Base-by-base conservation (phyloP, 2,888 invertebrate species). In the Colletes collaris region DNA sequence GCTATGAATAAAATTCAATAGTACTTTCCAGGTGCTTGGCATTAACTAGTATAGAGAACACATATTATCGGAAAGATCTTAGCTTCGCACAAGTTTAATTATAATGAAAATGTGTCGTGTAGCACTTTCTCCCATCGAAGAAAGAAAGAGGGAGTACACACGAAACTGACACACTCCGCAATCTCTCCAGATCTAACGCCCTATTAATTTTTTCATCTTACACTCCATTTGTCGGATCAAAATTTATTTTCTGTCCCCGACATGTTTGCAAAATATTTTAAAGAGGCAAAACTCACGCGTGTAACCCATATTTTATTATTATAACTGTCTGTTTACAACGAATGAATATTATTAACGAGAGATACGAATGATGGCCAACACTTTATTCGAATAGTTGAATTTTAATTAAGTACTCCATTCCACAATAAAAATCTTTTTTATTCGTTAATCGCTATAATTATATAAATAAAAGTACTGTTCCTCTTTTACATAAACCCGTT, bases 61-160 rank as follows among this genome's bases (percentile, higher is more conserved):
- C 46, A 40, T 52, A 55, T 81, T 71, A 67, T 63, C 60, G 50
- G 7, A 46, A 64, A 70, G 50, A 70, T 73, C 82, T 72, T 82
- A 40, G 78, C 56, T 64, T 68, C 66, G 35, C 40, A 62, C 67
- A 67, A 68, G 56, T 70, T 74, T 84, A 78, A 85, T 84, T 84
- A 65, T 66, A 76, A 72, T 63, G 81, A 79, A 86, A 85, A 85
- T 77, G 77, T 79, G 82, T 86, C 81, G 72, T 60, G 49, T 53
- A 16, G 67, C 60, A 81, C 86, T 86, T 81, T 85, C 85, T 82
- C 86, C 46, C 52, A 58, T 49, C 53, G 67, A 58, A 75, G 72
- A 63, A 81, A 77, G 81, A 83, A 81, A 69, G 72, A 69, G 59
- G 75, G 68, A 73, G 70, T 70, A 49, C 11, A 59, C 56, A 59